phyloP scores from a whole-genome alignment of 1,140 invertebrate genomes.

The Caerostris extrusa region DNA sequence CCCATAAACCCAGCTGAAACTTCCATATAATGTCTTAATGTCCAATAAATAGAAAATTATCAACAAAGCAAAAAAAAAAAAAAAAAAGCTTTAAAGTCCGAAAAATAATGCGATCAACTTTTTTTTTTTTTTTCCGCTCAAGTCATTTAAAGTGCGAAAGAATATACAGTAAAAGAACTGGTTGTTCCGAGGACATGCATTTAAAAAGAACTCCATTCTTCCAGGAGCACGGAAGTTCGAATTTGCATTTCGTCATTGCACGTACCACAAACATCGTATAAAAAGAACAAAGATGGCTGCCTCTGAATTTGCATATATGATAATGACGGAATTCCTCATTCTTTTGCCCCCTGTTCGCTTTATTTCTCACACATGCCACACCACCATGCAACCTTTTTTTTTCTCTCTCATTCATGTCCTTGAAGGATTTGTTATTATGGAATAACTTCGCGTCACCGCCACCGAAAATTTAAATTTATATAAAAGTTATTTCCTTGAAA shows the following conservation, averaged over 20 bases:
- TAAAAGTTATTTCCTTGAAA: not conserved
- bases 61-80: constrained; percentile 8
- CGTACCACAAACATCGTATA: not conserved
- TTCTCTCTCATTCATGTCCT: not conserved
- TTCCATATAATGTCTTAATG: constrained; percentile 29
- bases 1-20: not conserved
- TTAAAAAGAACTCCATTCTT: not conserved
- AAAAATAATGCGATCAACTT: constrained; percentile 2
- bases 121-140: not conserved
- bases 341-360: no score
- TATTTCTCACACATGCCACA: not conserved
- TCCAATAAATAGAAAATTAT: constrained; percentile 15
- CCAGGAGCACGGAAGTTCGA: not conserved
- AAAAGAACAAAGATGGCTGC: not conserved
- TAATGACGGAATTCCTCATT: not conserved
- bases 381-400: not conserved
- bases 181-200: not conserved
- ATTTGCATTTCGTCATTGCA: constrained; percentile 27
- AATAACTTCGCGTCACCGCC: not conserved
- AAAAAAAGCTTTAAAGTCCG: constrained; percentile 12
- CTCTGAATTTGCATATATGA: not conserved
- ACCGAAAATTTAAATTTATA: not conserved
- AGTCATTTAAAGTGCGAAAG: constrained; percentile 1
- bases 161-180: not conserved
- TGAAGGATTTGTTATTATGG: not conserved